Base-by-base conservation (phyloP, 1,140 invertebrate species). In the Philotrypesis tridentata region DNA sequence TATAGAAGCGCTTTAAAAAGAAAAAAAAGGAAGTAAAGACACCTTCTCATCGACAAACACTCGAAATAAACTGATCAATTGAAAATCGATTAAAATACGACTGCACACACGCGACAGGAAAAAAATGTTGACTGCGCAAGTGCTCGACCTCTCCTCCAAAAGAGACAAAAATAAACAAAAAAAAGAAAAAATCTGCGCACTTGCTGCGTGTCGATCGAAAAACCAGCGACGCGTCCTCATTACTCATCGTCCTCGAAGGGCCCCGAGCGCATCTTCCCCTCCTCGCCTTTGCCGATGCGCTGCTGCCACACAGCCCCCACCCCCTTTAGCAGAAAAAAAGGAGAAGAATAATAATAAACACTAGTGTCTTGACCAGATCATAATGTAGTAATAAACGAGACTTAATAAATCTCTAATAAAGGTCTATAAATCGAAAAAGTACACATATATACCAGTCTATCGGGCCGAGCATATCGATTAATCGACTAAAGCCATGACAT, bases 401-500 rank as follows among this genome's bases (percentile, higher is more conserved):
- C 48, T 55, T 55, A 55, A 55, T 55, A 55, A n/a, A 55, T 21
- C 48, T 55, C 48, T n/a, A 55, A 55, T 55, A 55, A 55, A 55
- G 48, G 48, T 55, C 48, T 55, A 55, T 55, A 55, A 55, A 55
- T 55, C 48, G 48, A 55, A 55, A 55, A 55, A 21, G 48, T 55
- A 55, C 48, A 55, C 48, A 55, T 55, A 55, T 55, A 55, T 55
- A 55, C 48, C 48, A 55, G 48, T 55, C 48, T 55, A 55, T 55
- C 48, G 48, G 48, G 48, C 48, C 48, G 48, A 55, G 48, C 48
- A 55, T 55, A 55, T 55, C 48, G 48, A 68, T 76, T 76, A 76
- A 67, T 76, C 74, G 40, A 31, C 61, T 76, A 76, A 67, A 61
- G 63, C 76, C 17, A 17, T 67, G 40, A 17, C 65, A 48, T 43